Evolutionary conservation across 2,113 vertebrate species (phyloP), one percentile per base, ranked within the genome.

Genomic region (Podocnemis expansa): DNA sequence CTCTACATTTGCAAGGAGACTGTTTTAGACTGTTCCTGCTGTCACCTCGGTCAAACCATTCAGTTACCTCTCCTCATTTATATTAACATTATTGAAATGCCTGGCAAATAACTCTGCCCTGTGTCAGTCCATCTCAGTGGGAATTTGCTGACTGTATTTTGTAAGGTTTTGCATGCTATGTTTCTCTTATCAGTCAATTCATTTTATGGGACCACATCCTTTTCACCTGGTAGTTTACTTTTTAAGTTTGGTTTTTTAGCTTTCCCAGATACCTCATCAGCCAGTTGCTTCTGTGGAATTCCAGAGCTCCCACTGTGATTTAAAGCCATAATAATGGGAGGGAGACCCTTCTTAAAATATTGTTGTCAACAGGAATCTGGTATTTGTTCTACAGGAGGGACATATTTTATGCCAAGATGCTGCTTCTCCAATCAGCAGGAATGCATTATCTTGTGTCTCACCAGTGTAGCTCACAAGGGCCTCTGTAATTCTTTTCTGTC

Each of bases 361-460:
- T 83, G 38, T 55, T 51, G 58, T 12, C n/a, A 84, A 25, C 5
- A 29, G 13, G 3, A 0, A 0, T 25, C 81, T 34, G 82, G 4
- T 8, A 38, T 8, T 13, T 8, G 2, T 83, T 91, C 60, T 81
- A 6, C 49, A 43, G 31, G 55, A 87, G 9, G 7, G 13, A 41
- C 16, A 25, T 49, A 29, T 27, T 8, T 76, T 14, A 6, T 5
- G 76, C 16, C 10, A 16, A 90, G 82, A 80, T 4, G 1, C 31
- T 38, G 5, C 6, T 86, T 80, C 76, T 78, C 21, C 2, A 70
- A 38, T 70, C 63, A 38, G 16, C n/a, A 21, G 41, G 27, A 24
- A 13, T 91, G 8, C 52, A 73, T 10, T 54, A 41, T 5, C 0
- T 0, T 10, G 8, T 89, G 0, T 31, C 38, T 78, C 95, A 73